Percentiles rank a stretch among this genome's conserved stretches.
Conservation (phyloP, 2,797 vertebrate species). For the Mionectes olivaceus region DNA sequence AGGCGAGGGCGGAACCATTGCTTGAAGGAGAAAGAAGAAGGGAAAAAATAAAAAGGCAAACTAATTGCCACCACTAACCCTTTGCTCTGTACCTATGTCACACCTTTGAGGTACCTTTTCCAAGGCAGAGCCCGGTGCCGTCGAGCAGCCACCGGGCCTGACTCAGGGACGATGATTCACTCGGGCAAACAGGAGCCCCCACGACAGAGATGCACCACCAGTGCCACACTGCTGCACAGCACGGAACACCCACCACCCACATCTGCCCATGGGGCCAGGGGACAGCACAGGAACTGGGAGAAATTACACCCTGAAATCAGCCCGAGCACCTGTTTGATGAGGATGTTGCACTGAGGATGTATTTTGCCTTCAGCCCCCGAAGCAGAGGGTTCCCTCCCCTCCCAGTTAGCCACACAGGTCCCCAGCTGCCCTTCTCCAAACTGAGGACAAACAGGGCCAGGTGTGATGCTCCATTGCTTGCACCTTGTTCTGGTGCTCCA, state of each 20-base stretch:
- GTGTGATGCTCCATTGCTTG: neutral
- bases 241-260: neutral
- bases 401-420: neutral
- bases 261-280: fast-evolving
- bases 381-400: neutral
- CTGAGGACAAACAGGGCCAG: neutral
- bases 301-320: neutral
- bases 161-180: constrained; percentile 17
- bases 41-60: neutral
- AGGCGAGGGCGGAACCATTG: neutral
- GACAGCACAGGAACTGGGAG: fast-evolving
- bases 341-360: neutral
- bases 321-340: fast-evolving
- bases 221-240: neutral
- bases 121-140: neutral
- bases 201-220: fast-evolving
- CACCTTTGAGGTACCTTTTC: neutral
- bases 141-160: neutral
- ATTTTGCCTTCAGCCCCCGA: neutral
- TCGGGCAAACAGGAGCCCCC: constrained; percentile 20
- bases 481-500: fast-evolving
- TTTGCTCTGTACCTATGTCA: neutral
- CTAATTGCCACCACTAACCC: neutral
- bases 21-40: neutral
- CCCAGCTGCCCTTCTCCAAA: neutral